phyloP scores from a whole-genome alignment of 1,140 invertebrate species.

The Conopomorpha cramerella region DNA sequence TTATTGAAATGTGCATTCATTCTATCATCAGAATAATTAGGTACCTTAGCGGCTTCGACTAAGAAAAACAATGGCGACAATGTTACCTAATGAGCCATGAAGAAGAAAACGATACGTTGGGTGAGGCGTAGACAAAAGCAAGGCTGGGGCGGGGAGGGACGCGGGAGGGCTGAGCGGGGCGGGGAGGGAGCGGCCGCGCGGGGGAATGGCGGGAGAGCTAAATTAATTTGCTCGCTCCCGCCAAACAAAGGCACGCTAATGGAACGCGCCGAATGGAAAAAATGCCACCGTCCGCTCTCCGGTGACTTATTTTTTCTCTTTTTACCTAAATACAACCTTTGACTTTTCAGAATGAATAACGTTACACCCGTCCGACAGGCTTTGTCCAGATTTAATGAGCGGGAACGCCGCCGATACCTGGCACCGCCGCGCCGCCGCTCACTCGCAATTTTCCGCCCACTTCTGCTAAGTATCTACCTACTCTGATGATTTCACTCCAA shows the following conservation, averaged over 20 bases:
- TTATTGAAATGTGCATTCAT: too few species aligned
- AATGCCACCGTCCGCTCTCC: conserved; percentile 58
- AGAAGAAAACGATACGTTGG: conserved; percentile 60
- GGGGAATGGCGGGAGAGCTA: conserved; percentile 59
- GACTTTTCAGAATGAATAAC: conserved; percentile 56
- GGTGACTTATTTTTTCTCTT: conserved; percentile 54
- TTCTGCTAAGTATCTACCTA: too few species aligned
- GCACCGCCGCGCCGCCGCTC: too few species aligned
- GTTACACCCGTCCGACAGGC: conserved; percentile 41
- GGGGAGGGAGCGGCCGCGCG: conserved; percentile 25
- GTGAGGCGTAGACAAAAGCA: conserved; percentile 55
- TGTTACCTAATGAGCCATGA: conserved; percentile 59
- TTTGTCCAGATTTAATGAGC: conserved; percentile 52
- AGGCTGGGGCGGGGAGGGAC: conserved; percentile 31
- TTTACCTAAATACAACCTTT: conserved; percentile 56
- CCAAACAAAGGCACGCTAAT: conserved; percentile 60
- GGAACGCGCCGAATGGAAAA: conserved; percentile 60
- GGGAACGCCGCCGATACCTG: too few species aligned
- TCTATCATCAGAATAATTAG: conserved; percentile 49
- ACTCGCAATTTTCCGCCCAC: too few species aligned
- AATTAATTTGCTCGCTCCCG: conserved; percentile 60
- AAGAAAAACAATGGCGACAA: conserved; percentile 56
- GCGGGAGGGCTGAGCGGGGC: conserved; percentile 20
- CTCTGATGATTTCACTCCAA: too few species aligned
- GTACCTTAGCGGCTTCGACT: conserved; percentile 35